phyloP scores from a whole-genome alignment of 2,113 vertebrate genomes.

The Trachemys scripta region DNA sequence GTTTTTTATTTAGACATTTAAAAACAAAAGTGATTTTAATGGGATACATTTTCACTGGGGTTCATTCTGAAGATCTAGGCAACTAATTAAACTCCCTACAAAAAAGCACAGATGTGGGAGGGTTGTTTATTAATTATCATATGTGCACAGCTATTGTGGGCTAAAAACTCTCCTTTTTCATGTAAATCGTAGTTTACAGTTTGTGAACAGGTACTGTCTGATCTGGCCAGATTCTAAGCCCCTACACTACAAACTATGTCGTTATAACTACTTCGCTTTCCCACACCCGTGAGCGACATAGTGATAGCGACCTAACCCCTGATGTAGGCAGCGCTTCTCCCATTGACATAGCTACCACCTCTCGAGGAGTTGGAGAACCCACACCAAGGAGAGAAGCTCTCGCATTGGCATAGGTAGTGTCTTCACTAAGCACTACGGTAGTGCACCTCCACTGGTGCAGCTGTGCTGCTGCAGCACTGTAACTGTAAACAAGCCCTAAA shows the following conservation, averaged over 20 bases:
- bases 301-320: neutral
- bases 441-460: no score
- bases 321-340: neutral
- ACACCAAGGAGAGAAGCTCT: neutral
- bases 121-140: neutral
- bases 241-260: neutral
- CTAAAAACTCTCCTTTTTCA: neutral
- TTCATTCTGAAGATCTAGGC: neutral
- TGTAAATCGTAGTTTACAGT: neutral
- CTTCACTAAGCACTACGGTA: neutral
- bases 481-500: neutral
- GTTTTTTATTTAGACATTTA: neutral
- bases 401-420: neutral
- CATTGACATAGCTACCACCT: neutral
- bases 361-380: no score
- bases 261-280: no score
- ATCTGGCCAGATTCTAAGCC: neutral
- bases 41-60: neutral
- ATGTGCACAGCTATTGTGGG: neutral
- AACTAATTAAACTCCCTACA: neutral
- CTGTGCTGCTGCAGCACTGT: neutral
- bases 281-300: no score
- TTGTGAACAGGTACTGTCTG: neutral
- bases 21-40: neutral
- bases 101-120: neutral